phyloP scores from a whole-genome alignment of 2,797 vertebrate species.

The Argyrosomus regius region DNA sequence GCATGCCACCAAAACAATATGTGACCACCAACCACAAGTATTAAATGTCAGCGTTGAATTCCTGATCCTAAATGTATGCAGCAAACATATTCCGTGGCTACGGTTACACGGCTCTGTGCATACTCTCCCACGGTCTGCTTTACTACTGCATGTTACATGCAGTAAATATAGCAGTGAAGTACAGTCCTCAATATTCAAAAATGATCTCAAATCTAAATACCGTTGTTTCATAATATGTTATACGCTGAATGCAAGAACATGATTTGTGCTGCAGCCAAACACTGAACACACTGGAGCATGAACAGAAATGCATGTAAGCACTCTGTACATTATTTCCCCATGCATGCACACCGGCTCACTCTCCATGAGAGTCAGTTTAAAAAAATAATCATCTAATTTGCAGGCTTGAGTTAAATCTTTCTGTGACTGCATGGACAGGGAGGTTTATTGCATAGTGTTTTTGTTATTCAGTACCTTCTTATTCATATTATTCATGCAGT shows the following conservation, averaged over 20 bases:
- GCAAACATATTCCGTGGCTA: background rate
- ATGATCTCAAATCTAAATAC: background rate
- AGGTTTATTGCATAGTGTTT: background rate
- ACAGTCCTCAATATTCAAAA: too few species aligned
- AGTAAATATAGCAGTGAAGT: background rate
- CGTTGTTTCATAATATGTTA: background rate
- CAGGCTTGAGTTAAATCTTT: constrained; percentile 1
- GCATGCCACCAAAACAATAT: background rate
- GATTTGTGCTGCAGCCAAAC: background rate
- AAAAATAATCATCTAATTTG: background rate
- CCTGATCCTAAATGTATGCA: background rate
- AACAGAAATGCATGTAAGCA: constrained; percentile 38
- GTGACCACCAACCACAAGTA: background rate
- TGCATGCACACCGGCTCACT: constrained; percentile 34
- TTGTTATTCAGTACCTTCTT: background rate
- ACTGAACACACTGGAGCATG: constrained; percentile 20
- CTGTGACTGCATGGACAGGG: background rate
- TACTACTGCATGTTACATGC: background rate
- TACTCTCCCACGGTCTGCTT: background rate
- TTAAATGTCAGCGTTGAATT: background rate
- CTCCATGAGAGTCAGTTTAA: background rate
- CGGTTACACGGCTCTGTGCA: background rate
- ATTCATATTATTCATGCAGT: constrained; percentile 28
- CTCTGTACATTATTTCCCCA: constrained; percentile 43
- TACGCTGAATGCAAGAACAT: background rate